Base-by-base conservation (phyloP, 2,113 vertebrate species). In the Acrocephalus arundinaceus region DNA sequence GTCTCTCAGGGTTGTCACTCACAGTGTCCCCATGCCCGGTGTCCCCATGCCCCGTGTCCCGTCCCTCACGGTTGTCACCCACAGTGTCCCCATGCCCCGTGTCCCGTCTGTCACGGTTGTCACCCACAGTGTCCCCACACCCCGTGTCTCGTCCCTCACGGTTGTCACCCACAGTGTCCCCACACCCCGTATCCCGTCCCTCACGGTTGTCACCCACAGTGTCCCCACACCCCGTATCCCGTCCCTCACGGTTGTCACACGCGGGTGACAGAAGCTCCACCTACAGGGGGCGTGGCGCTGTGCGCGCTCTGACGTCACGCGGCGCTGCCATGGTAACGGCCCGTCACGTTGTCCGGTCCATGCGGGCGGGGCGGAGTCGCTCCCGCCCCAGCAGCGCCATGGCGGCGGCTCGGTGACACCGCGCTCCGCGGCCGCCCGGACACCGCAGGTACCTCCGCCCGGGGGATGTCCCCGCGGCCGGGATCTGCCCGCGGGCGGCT, bases 291-390 rank as follows among this genome's bases (percentile, higher is more conserved):
- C 81, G 89, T 87, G 89, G 82, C 55, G 3, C 94, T 43, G 92
- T 5, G 96, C 97, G 97, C 71, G 92, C 96, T 87, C 97, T 98
- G 98, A 98, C 98, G 98, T 98, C 98, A 98, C 96, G 91, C 93
- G 48, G 93, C 89, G 97, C 86, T 96, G 97, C 98, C 98, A 98
- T 98, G 97, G 98, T 96, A 98, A 98, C 98, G 95, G 97, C 94
- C 97, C 97, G 97, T 98, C 98, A 97, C 97, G 97, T 96, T 97
- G 97, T 94, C 93, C 92, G 96, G 97, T 96, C 96, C 97, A 91
- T 93, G 96, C 94, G 97, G 97, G 95, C 96, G 96, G 95, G 97
- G 90, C 89, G 91, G 65, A 81, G 97, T 86, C 97, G 92, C 86
- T 73, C 86, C 57, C 48, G 89, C 78, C 92, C 94, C 37, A 89